phyloP scores from a whole-genome alignment of 53 echinoderm and acorn worm genomes.

The Apostichopus leukothele region DNA sequence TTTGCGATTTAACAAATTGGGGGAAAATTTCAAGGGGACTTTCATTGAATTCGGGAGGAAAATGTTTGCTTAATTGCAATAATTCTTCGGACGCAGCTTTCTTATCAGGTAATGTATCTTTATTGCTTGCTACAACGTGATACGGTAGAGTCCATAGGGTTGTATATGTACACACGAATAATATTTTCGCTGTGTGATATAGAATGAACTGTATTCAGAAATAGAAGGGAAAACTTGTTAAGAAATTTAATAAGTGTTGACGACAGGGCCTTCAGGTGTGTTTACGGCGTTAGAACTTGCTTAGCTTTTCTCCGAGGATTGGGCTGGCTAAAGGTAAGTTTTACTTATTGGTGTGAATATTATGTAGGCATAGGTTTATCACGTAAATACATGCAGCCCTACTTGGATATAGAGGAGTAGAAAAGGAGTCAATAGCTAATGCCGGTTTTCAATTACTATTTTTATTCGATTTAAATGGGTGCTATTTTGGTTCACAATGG shows the following conservation, averaged over 20 bases:
- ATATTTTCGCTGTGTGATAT: too few species aligned
- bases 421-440: too few species aligned
- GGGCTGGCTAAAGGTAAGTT: neutral
- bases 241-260: neutral
- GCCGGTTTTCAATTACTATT: too few species aligned
- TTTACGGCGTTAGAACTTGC: neutral
- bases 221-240: neutral
- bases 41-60: neutral
- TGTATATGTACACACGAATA: neutral
- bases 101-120: neutral
- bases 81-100: neutral
- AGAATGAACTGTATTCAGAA: neutral
- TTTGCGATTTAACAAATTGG: neutral
- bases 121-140: neutral
- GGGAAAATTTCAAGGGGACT: neutral
- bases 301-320: neutral
- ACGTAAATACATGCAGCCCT: too few species aligned
- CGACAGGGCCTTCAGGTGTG: neutral
- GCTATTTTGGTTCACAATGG: too few species aligned
- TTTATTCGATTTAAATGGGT: too few species aligned
- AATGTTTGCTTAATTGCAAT: conserved; percentile 16
- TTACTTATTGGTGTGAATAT: too few species aligned
- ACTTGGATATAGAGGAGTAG: too few species aligned
- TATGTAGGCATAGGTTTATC: too few species aligned
- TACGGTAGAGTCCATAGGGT: neutral